Evolutionary conservation across 92 coral and sea anemone genomes (phyloP).

Genomic region (Meandrina meandrites): DNA sequence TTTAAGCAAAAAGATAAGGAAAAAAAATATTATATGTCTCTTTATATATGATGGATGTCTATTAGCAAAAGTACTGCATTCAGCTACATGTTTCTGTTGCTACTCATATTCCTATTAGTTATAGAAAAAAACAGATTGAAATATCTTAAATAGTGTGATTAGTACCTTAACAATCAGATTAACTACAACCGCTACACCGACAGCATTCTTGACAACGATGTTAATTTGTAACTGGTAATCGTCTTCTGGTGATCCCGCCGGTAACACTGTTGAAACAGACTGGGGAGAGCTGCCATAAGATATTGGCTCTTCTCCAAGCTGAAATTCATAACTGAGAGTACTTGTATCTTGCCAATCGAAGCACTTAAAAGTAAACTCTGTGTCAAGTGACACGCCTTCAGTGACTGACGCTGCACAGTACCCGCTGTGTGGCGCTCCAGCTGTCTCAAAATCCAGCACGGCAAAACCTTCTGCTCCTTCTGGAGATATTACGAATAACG

Average conservation of each 20-base stretch:
- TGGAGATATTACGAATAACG: not conserved
- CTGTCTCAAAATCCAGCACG: constrained; percentile 28
- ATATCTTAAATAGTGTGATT: not conserved
- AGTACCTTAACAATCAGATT: constrained; percentile 10
- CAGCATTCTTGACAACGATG: constrained; percentile 18
- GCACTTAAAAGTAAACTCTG: constrained; percentile 24
- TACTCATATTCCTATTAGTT: no score
- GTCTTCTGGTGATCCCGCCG: not conserved
- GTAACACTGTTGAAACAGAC: constrained; percentile 28
- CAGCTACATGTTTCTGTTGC: no score
- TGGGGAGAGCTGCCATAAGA: constrained; percentile 32
- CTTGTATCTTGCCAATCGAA: constrained; percentile 22
- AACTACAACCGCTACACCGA: constrained; percentile 11
- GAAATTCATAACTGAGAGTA: constrained; percentile 27
- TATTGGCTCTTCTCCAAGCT: constrained; percentile 13
- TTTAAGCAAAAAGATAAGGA: no score
- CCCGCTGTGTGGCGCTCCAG: constrained; percentile 30
- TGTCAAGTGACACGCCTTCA: constrained; percentile 40
- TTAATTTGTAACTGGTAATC: constrained; percentile 7
- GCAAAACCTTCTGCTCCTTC: constrained; percentile 16
- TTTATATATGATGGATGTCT: no score
- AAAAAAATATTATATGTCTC: no score
- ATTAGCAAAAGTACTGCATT: no score
- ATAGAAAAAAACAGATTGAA: not conserved
- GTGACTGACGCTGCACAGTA: not conserved